Conservation (phyloP, 2,113 vertebrate species). For the Blennius ocellaris region DNA sequence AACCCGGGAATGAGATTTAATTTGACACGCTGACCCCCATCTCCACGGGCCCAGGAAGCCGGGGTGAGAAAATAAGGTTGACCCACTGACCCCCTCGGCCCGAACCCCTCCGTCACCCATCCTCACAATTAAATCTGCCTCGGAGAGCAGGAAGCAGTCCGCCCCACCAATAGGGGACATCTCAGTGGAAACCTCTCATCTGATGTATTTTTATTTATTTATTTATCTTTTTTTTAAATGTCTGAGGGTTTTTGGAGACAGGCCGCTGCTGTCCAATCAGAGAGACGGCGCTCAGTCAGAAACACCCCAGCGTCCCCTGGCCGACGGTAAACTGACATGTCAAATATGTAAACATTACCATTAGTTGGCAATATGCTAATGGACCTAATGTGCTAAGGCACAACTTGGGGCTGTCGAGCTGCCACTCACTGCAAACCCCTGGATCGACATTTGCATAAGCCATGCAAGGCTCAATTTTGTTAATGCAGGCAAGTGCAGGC, state of each 20-base stretch:
- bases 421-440: slow-evolving; percentile 70
- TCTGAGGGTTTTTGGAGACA: slow-evolving; percentile 55
- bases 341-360: slow-evolving; percentile 78
- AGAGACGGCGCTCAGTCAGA: slow-evolving; percentile 29
- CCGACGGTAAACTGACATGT: slow-evolving; percentile 72
- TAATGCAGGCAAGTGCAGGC: slow-evolving; percentile 76
- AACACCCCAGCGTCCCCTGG: slow-evolving; percentile 17
- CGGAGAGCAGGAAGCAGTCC: slow-evolving; percentile 61
- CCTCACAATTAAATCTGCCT: slow-evolving; percentile 86
- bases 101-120: slow-evolving; percentile 82
- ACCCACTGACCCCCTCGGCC: slow-evolving; percentile 81
- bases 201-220: slow-evolving; percentile 37
- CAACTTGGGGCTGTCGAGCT: slow-evolving; percentile 71
- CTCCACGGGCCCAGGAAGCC: slow-evolving; percentile 77
- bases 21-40: slow-evolving; percentile 86
- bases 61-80: slow-evolving; percentile 87
- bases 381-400: slow-evolving; percentile 68
- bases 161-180: slow-evolving; percentile 53
- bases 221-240: no score
- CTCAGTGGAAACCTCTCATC: slow-evolving; percentile 29
- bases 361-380: slow-evolving; percentile 83
- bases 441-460: slow-evolving; percentile 79
- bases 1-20: slow-evolving; percentile 85
- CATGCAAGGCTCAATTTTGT: slow-evolving; percentile 80
- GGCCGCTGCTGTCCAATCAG: slow-evolving; percentile 48